Percentiles rank a stretch among this genome's conserved stretches.
Evolutionary conservation across 2,797 vertebrate genomes (phyloP).

Genomic region (Sorex maritimensis): DNA sequence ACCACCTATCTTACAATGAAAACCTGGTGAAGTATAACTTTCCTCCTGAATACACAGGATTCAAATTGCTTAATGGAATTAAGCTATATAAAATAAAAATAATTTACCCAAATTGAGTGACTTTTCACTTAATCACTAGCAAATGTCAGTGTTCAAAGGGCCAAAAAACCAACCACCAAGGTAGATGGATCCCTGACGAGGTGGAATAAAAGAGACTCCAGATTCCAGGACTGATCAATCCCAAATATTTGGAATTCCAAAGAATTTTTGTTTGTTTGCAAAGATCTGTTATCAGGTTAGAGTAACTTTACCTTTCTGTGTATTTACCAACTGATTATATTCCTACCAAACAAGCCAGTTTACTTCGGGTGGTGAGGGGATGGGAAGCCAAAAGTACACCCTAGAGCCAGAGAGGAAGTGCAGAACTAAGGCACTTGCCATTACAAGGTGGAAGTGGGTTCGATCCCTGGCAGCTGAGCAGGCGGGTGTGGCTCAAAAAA

Average conservation of each 20-base stretch:
- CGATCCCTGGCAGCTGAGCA: not conserved
- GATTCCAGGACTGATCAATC: not conserved
- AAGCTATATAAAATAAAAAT: not conserved
- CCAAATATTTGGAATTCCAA: constrained; percentile 60
- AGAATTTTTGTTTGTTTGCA: not conserved
- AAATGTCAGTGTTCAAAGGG: not conserved
- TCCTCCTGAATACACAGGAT: not conserved
- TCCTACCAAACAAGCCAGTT: not conserved
- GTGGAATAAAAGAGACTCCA: too few species aligned
- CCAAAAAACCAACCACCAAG: not conserved
- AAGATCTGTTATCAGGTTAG: not conserved
- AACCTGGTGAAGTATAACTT: not conserved
- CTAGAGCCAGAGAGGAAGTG: too few species aligned
- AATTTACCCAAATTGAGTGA: not conserved
- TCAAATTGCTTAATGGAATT: constrained; percentile 34
- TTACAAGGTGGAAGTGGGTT: too few species aligned
- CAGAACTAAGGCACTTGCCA: too few species aligned
- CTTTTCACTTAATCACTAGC: not conserved
- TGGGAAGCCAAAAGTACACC: too few species aligned
- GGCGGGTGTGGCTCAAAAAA: not conserved
- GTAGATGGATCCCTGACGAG: too few species aligned
- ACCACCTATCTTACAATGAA: not conserved
- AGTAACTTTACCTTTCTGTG: not conserved
- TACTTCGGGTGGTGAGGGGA: not conserved
- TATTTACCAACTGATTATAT: not conserved